Evolutionary conservation across 2,888 invertebrate species (phyloP).

Genomic region (Cosmia pyralina): DNA sequence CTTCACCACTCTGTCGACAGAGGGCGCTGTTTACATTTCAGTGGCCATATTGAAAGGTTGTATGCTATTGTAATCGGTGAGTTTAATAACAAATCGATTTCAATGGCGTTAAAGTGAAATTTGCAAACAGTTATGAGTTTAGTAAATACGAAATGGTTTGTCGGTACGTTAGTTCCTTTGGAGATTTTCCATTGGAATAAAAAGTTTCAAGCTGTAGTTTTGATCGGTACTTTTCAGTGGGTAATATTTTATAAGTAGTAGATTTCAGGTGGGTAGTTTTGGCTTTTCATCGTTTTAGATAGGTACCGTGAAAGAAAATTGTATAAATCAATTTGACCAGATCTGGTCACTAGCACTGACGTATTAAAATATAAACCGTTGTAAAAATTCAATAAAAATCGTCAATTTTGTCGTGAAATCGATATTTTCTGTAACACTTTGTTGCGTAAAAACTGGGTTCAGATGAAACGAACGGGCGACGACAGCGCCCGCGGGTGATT

Average conservation of each 20-base stretch:
- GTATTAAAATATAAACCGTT: slow-evolving; percentile 25
- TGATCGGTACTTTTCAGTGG: background rate
- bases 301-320: background rate
- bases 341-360: slow-evolving; percentile 35
- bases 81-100: slow-evolving; percentile 68
- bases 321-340: background rate
- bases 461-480: slow-evolving; percentile 41
- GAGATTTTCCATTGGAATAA: slow-evolving; percentile 28
- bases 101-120: slow-evolving; percentile 63
- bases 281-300: background rate
- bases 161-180: slow-evolving; percentile 49
- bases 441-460: slow-evolving; percentile 22
- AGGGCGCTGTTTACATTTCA: slow-evolving; percentile 79
- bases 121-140: slow-evolving; percentile 62
- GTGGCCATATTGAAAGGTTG: slow-evolving; percentile 60
- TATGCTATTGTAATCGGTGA: slow-evolving; percentile 61
- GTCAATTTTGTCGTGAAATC: slow-evolving; percentile 35
- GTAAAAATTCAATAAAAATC: slow-evolving; percentile 22
- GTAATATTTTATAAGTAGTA: background rate
- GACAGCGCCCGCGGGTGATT: slow-evolving; percentile 69
- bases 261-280: background rate
- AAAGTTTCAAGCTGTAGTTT: background rate
- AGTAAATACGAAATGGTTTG: slow-evolving; percentile 59
- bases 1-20: slow-evolving; percentile 70
- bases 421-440: slow-evolving; percentile 23